Evolutionary conservation across 2,113 vertebrate species (phyloP), one percentile per base, ranked within the genome.

Genomic region (Ivindomyrus marchei): DNA sequence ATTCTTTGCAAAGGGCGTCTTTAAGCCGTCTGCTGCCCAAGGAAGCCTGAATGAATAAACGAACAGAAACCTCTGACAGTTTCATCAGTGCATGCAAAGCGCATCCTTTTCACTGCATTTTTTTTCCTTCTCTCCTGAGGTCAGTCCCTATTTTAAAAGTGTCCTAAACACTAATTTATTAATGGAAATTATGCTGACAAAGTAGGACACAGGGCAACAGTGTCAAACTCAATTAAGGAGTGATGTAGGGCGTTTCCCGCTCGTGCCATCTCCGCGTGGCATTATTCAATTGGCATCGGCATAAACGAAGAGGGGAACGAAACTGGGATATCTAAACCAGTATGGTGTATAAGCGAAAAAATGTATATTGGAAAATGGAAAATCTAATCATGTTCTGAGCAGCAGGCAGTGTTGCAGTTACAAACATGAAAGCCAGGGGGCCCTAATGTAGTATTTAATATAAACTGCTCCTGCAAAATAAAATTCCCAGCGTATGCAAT

Each of bases 211-310:
- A 36, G 74, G 74, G 74, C 74, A 19, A 42, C 74, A 80, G 36
- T 80, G 74, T 80, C 31, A 80, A 36, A 80, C 36, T 80, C 74
- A 80, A 80, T 80, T 80, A 80, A 80, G 36, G 74, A 80, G 74
- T 80, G 74, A 80, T 42, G 36, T 42, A 19, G 15, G 17, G 74
- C 1, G 13, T 42, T 42, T 42, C 17, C 11, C 5, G 31, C 70
- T 39, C 15, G 17, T 15, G 2, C 31, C 31, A 39, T 5, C 13
- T 19, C 36, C 36, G 1, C 1, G 36, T 8, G 15, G 31, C 74
- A 19, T 42, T 42, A 80, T 39, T 77, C 36, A 80, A 17, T 11
- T 66, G 36, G 15, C 31, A 42, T 80, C 74, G 2, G 36, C 74
- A 80, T 80, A 80, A 80, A 42, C 74, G 42, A 80, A 19, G 74